phyloP scores from a whole-genome alignment of 2,888 invertebrate genomes.

The Drosophila dives region DNA sequence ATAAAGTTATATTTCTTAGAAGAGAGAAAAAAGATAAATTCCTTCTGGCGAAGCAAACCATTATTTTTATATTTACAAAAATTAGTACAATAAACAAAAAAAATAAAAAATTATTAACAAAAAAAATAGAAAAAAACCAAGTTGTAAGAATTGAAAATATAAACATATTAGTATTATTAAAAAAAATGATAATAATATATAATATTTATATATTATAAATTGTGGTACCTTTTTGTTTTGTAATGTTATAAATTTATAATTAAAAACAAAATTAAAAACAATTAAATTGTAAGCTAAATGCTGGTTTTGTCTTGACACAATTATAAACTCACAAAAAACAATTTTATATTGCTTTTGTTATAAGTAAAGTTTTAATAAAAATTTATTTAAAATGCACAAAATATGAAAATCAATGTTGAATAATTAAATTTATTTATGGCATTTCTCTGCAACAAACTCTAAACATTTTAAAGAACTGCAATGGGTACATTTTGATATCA shows the following conservation, averaged over 20 bases:
- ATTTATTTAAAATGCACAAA: background rate
- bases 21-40: background rate
- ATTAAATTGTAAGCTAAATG: background rate
- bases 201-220: too few relatives aligned
- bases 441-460: background rate
- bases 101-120: too few relatives aligned
- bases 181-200: too few relatives aligned
- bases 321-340: background rate
- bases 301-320: background rate
- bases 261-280: background rate
- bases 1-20: too few relatives aligned
- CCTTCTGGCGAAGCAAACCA: too few relatives aligned
- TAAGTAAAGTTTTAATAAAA: background rate
- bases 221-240: too few relatives aligned
- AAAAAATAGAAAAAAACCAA: too few relatives aligned
- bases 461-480: accelerated
- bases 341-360: too few relatives aligned
- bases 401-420: too few relatives aligned
- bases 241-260: background rate
- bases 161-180: background rate
- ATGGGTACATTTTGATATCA: background rate
- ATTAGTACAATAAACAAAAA: too few relatives aligned
- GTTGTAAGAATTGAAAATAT: background rate
- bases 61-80: too few relatives aligned
- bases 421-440: background rate